Conservation (phyloP, 2,797 vertebrate species). For the Enoplosus armatus region DNA sequence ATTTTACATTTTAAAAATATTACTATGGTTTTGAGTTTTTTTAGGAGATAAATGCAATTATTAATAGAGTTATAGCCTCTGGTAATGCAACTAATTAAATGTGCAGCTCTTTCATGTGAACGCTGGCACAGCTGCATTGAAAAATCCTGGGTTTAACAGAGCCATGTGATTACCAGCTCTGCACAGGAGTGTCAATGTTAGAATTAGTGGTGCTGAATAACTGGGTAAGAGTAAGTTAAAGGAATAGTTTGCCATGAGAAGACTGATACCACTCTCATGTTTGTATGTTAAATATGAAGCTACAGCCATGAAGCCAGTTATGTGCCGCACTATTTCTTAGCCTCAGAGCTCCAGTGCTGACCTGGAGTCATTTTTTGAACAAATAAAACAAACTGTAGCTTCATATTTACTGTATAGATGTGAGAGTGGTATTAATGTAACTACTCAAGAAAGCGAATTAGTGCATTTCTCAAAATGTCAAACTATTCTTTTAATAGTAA, state of each 20-base stretch:
- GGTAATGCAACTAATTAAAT: slow-evolving; percentile 23
- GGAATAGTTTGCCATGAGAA: not conserved
- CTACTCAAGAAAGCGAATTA: not conserved
- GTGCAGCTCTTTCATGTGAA: slow-evolving; percentile 24
- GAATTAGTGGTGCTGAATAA: no score
- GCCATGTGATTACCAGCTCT: slow-evolving; percentile 27
- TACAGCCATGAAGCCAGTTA: not conserved
- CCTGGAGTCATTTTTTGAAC: not conserved
- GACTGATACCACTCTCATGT: not conserved
- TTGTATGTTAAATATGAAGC: not conserved
- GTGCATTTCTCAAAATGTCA: not conserved
- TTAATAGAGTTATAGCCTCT: slow-evolving; percentile 6
- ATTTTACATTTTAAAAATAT: not conserved
- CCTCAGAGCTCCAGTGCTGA: no score
- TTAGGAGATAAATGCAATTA: not conserved
- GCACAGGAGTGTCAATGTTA: not conserved
- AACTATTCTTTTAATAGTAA: not conserved
- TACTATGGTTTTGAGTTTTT: not conserved
- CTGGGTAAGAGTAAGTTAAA: not conserved
- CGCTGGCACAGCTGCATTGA: slow-evolving; percentile 5
- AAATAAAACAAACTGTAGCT: not conserved
- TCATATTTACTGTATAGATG: not conserved
- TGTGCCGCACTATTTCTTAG: not conserved
- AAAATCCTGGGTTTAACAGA: slow-evolving; percentile 8
- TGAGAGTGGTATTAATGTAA: not conserved